Evolutionary conservation across 1,140 invertebrate genomes (phyloP).

Genomic region (Pararge aegeria): DNA sequence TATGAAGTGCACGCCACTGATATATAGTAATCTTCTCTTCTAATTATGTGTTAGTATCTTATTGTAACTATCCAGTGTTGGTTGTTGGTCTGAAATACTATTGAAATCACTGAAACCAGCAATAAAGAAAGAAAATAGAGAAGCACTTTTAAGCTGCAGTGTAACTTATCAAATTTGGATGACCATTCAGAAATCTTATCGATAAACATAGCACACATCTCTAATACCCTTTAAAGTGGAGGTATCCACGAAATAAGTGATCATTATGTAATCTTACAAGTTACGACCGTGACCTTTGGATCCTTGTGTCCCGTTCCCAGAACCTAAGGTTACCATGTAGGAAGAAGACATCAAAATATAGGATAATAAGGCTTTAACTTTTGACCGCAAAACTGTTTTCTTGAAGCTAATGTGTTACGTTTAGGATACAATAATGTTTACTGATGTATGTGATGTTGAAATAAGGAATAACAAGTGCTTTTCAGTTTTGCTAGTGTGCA

Average conservation of each 20-base stretch:
- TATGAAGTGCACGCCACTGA: too few species aligned
- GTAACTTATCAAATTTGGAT: too few species aligned
- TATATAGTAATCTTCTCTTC: too few species aligned
- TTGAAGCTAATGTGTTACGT: background rate
- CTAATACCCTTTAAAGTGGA: slow-evolving; percentile 37
- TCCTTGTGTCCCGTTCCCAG: slow-evolving; percentile 38
- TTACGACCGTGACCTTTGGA: slow-evolving; percentile 40
- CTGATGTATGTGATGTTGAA: background rate
- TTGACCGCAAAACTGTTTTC: background rate
- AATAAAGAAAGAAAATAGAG: too few species aligned
- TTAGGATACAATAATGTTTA: background rate
- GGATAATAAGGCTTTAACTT: slow-evolving; percentile 22
- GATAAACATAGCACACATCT: slow-evolving; percentile 28
- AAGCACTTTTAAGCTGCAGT: too few species aligned
- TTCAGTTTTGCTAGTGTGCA: too few species aligned
- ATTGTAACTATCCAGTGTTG: too few species aligned
- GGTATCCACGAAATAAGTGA: slow-evolving; percentile 55
- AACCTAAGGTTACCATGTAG: slow-evolving; percentile 38
- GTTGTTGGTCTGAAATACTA: too few species aligned
- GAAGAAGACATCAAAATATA: slow-evolving; percentile 29
- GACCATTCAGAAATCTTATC: slow-evolving; percentile 15
- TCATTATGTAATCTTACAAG: slow-evolving; percentile 63
- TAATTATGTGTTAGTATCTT: too few species aligned
- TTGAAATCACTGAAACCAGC: too few species aligned
- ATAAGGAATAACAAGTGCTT: too few species aligned